These are phyloP conservation scores for Macrostomum lignano DNA, from an alignment of 1,140 invertebrate species.

Conservation along the genomic window DNA sequence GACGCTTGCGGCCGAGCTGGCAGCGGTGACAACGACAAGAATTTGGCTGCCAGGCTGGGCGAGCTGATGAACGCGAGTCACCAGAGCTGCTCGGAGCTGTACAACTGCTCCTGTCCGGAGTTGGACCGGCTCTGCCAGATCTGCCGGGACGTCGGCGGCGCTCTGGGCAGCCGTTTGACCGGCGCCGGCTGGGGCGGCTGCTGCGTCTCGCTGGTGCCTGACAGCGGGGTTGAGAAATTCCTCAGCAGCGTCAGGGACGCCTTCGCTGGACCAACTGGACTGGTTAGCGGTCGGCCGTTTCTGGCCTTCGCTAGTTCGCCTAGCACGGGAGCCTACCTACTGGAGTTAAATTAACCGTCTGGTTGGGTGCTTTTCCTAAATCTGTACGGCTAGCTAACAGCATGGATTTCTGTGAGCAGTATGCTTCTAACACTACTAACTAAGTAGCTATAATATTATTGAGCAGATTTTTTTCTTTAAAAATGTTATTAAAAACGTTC, in stretches of 20 bases:
- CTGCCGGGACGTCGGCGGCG: constrained; percentile 35
- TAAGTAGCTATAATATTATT: too few species aligned
- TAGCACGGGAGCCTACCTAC: too few species aligned
- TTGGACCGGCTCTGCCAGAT: constrained; percentile 52
- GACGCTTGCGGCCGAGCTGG: constrained; percentile 32
- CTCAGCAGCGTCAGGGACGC: constrained; percentile 39
- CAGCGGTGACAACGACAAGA: constrained; percentile 16
- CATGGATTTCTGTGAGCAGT: too few species aligned
- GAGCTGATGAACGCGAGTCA: constrained; percentile 63
- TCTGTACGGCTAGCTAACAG: too few species aligned
- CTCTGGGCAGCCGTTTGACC: constrained; percentile 57
- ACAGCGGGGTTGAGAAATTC: constrained; percentile 38
- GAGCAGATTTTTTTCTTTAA: too few species aligned
- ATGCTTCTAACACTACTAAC: too few species aligned
- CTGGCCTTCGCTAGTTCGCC: too few species aligned
- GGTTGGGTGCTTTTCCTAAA: too few species aligned
- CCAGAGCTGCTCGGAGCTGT: constrained; percentile 46
- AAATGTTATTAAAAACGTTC: too few species aligned
- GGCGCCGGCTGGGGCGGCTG: constrained; percentile 82
- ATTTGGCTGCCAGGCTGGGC: constrained; percentile 40
- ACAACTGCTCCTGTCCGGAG: constrained; percentile 69
- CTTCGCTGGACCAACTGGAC: too few species aligned
- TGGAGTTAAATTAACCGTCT: too few species aligned
- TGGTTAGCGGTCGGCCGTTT: too few species aligned
- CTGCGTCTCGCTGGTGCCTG: constrained; percentile 49